Evolutionary conservation across 1,140 invertebrate species (phyloP), one percentile per base, ranked within the genome.

Genomic region (Drosophila arawakana): DNA sequence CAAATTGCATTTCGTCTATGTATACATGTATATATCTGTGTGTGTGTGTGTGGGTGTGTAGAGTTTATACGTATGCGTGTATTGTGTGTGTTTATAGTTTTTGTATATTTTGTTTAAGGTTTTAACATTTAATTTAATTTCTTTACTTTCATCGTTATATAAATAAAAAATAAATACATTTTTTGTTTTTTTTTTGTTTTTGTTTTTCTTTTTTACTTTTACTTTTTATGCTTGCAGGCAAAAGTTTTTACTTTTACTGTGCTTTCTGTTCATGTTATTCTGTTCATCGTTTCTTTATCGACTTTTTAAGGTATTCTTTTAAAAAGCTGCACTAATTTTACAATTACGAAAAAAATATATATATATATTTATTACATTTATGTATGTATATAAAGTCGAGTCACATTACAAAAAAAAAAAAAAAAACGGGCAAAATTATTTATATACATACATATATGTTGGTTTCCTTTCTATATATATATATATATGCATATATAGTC

Each of bases 121-220:
- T 62, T 30, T 81, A 89, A 90, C 85, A 89, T 90, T 89, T 90
- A 85, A 85, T 89, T 89, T 86, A 85, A 76, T 90, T 85, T 90
- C 73, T 74, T 89, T 76, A 61, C 55, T 76, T 65, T 78, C 67
- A 39, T 86, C 78, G 63, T 75, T 62, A 83, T 80, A 71, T 78
- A 80, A 88, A 86, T 86, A 86, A 82, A 83, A 86, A 88, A 86
- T 86, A 86, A 88, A 88, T 86, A 86, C 80, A 86, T 54, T 54
- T 82, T 84, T 79, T 78, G 55, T 72, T 79, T 63, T 62, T 59
- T 10, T 58, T 55, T 44, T 69, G 41, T 67, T 44, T 68, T 67
- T 67, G 66, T 46, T 30, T 60, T 67, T 67, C 62, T 46, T 30
- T 60, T 21, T 52, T 63, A 60, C 73, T 39, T 55, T 50, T 58